Evolutionary conservation across 92 coral and sea anemone genomes (phyloP), one percentile per base, ranked within the genome.

Genomic region (Phenganax stokvisi): DNA sequence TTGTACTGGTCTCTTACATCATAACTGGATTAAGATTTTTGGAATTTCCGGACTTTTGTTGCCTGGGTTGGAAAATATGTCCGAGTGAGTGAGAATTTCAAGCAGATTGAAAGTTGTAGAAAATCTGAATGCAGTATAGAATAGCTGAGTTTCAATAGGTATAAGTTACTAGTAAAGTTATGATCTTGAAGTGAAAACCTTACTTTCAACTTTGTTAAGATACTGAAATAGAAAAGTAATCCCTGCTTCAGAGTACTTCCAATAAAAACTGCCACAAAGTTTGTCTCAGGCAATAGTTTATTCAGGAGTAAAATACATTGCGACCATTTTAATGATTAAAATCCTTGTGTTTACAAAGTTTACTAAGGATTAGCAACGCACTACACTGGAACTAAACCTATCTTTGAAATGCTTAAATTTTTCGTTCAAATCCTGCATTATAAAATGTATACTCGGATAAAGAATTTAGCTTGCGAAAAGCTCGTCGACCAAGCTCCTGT

Each of bases 21-120:
- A 17, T n/a, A 64, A 64, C 54, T 37, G n/a, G 73, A 68, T 68
- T 68, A 68, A 64, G 70, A 64, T 64, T 64, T 64, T 28, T 11
- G 9, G 8, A 5, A 64, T 64, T 64, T 11, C 70, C 70, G 70
- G 70, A 64, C 30, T 25, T 64, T 17, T 28, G 47, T 61, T 59
- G 20, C n/a, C 65, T 20, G 17, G 8, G 20, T 59, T 13, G 65
- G 65, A 59, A 59, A 6, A n/a, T 0, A 6, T 3, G 65, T 59
- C 16, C 20, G 16, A 13, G 65, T 3, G 20, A 59, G 60, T 57
- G 12, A 57, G 60, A 15, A 20, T 20, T 20, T 20, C 25, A 20
- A 20, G 25, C 25, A 15, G 12, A 10, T 2, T 57, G 12, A 57
- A 1, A 15, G 28, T 25, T 61, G 67, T 61, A 5, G 25, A 12